Evolutionary conservation across 2,888 invertebrate species (phyloP), one percentile per base, ranked within the genome.

Genomic region (Anoncus sp.): DNA sequence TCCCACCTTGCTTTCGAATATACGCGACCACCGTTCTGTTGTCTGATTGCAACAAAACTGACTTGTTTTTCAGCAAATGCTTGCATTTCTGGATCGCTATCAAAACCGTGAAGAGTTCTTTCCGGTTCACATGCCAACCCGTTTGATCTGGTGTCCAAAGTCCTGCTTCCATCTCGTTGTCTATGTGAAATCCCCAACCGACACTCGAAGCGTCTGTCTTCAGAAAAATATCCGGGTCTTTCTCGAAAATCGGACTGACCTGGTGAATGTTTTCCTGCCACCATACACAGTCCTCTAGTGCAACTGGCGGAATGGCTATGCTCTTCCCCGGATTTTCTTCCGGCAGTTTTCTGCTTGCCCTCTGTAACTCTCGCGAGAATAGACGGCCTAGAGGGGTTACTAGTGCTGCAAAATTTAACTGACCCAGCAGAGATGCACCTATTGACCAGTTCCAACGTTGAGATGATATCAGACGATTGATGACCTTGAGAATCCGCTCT

Each of bases 51-150:
- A 51, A 0, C 27, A 51, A n/a, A 7, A 51, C 51, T 1, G 27
- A 5, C 7, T 27, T 27, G 0, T 2, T 2, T 1, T n/a, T 14
- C 1, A 51, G 14, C 0, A 0, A 0, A 0, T n/a, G 3, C 7
- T 6, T 22, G 2, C 6, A n/a, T 9, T n/a, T 0, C n/a, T 9
- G 4, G 0, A 51, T 1, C 6, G 51, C 51, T 1, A 51, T 27
- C n/a, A 24, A 24, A 4, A 51, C 27, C 1, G 51, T n/a, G 16
- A 1, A 24, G 7, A 51, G n/a, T 7, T 51, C 51, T 5, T 51
- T 51, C n/a, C 51, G 12, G 27, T 51, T 51, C 7, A 27, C n/a
- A 27, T 51, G 51, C 51, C 49, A 49, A 2, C 22, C 22, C 12
- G 3, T 0, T 12, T 49, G 22, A 2, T 22, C 49, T 22, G 22